Base-by-base conservation (phyloP, 2,113 vertebrate species). In the Tapirus terrestris region DNA sequence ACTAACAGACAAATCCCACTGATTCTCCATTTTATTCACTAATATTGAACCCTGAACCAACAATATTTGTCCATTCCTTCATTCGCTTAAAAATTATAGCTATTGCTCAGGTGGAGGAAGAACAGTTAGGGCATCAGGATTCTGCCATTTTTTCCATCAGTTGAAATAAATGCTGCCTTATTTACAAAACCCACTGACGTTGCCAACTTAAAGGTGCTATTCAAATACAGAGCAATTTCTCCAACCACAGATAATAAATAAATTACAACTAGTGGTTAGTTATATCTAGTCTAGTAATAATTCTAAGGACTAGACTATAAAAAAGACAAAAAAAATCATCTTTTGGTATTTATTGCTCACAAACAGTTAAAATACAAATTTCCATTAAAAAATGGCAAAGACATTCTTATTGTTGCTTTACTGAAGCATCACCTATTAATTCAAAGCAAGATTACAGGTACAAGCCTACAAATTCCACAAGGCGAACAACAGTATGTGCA, bases 171-270 rank as follows among this genome's bases (percentile, higher is more conserved):
- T 27, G 20, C 9, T 89, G 51, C 53, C 21, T 60, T 87, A 84
- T 36, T 56, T 83, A 92, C 16, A 39, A 96, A 92, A 82, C 6
- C 7, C 53, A 86, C 82, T 12, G 51, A 76, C 25, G 48, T 8
- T 60, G 45, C 48, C 88, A 92, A 95, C n/a, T 85, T 72, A 94
- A 93, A 95, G 29, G 36, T 89, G 48, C 61, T 92, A 75, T 36
- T 89, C n/a, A 96, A 92, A 89, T 11, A 70, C 9, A 91, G 23
- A 91, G 58, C 58, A 92, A 67, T 81, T 93, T 90, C 53, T 94
- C 20, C 76, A 97, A 76, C 43, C 70, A 96, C 16, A 86, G 20
- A 83, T n/a, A 93, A 72, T n/a, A 92, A 75, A 87, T 56, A 80
- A 70, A 83, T 87, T 73, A 76, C 18, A 67, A 53, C 29, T 68